Evolutionary conservation across 2,888 invertebrate genomes (phyloP).

Genomic region (Cryptus armator): DNA sequence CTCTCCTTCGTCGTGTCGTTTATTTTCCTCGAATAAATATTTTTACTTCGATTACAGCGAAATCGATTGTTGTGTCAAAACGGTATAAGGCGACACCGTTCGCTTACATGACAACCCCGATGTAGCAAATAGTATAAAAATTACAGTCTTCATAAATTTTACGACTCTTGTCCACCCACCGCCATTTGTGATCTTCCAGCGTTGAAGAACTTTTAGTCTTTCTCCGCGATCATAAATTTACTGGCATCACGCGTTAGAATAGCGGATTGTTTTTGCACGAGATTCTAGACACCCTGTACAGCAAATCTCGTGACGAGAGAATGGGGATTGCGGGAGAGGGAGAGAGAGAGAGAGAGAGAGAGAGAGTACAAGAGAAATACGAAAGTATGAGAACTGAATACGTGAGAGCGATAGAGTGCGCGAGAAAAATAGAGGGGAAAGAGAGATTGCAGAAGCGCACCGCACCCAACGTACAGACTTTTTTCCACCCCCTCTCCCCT

Average conservation of each 20-base stretch:
- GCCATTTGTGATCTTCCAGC: neutral
- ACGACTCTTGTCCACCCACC: neutral
- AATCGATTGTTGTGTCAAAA: too few species aligned
- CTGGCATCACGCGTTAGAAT: neutral
- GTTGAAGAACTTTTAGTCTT: neutral
- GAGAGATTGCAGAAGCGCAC: conserved; percentile 57
- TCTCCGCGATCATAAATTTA: conserved; percentile 1
- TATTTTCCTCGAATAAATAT: too few species aligned
- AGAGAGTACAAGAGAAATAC: neutral
- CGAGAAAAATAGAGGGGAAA: conserved; percentile 33
- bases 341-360: conserved; percentile 32
- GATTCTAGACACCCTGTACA: conserved; percentile 16
- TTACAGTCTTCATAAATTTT: neutral
- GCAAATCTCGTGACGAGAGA: conserved; percentile 47
- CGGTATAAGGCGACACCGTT: too few species aligned
- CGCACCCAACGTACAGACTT: conserved; percentile 59
- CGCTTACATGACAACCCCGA: neutral
- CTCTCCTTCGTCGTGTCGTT: too few species aligned
- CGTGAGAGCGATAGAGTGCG: conserved; percentile 1
- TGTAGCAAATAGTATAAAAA: neutral
- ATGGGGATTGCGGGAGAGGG: neutral
- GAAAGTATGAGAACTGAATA: conserved; percentile 1
- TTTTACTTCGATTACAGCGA: too few species aligned
- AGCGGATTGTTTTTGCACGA: neutral
- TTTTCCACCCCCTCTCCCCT: conserved; percentile 43